Evolutionary conservation across 1,140 invertebrate genomes (phyloP).

Genomic region (Venustaconcha ellipsiformis): DNA sequence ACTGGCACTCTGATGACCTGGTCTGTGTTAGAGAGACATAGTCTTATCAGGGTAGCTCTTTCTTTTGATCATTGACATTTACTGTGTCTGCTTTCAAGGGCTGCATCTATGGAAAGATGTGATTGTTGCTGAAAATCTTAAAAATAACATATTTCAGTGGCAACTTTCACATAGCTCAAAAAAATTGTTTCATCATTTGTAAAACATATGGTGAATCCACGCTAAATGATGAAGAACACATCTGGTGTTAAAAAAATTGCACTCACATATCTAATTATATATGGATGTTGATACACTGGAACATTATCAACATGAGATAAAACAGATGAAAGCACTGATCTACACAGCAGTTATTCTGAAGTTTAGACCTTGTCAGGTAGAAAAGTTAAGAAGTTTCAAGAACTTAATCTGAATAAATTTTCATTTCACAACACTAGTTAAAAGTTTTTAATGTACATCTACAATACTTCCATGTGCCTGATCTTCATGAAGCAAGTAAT

Average conservation of each 20-base stretch:
- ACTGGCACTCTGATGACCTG: constrained; percentile 9
- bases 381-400: constrained; percentile 23
- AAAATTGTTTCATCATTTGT: no score
- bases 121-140: constrained; percentile 17
- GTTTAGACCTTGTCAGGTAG: constrained; percentile 12
- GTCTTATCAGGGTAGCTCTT: constrained; percentile 17
- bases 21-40: constrained; percentile 26
- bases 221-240: not conserved
- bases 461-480: constrained; percentile 22
- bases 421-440: constrained; percentile 23
- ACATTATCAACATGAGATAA: constrained; percentile 5
- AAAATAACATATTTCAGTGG: constrained; percentile 19
- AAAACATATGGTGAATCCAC: not conserved
- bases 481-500: constrained; percentile 17
- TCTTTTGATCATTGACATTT: constrained; percentile 15
- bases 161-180: constrained; percentile 13
- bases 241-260: constrained; percentile 6
- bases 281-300: constrained; percentile 16
- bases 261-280: constrained; percentile 6
- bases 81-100: constrained; percentile 13
- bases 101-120: constrained; percentile 20
- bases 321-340: constrained; percentile 27
- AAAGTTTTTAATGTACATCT: constrained; percentile 17
- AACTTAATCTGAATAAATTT: constrained; percentile 22
- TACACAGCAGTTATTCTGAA: constrained; percentile 23